Conservation (phyloP, 2,113 vertebrate genomes). For the Mastomys natalensis region DNA sequence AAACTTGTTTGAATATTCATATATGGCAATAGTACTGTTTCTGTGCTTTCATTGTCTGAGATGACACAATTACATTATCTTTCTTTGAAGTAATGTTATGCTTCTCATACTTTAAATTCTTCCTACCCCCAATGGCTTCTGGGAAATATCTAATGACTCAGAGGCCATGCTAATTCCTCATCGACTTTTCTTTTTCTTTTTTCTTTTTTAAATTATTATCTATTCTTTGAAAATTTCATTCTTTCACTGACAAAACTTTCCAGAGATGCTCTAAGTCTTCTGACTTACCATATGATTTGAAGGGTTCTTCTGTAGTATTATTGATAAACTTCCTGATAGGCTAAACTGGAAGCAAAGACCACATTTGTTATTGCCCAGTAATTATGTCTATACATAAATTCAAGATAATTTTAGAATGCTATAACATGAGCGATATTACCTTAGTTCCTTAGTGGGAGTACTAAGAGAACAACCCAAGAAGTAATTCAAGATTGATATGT, state of each 20-base stretch:
- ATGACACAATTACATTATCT: background rate
- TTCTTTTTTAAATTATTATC: background rate
- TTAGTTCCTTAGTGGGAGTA: background rate
- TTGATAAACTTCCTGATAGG: background rate
- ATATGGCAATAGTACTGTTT: background rate
- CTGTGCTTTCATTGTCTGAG: background rate
- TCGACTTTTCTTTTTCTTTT: background rate
- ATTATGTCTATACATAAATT: background rate
- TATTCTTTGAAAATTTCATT: background rate
- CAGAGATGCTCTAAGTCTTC: background rate
- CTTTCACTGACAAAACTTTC: background rate
- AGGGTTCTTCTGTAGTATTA: background rate
- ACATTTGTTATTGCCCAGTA: slow-evolving; percentile 6
- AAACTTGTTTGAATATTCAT: background rate
- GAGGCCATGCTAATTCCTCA: background rate
- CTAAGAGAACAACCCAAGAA: background rate
- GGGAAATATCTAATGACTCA: too few species aligned
- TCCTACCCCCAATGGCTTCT: background rate
- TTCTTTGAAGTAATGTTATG: background rate
- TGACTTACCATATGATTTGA: slow-evolving; percentile 51
- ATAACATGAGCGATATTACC: background rate
- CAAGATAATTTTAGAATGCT: slow-evolving; percentile 11
- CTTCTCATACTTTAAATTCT: background rate
- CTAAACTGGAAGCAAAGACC: slow-evolving; percentile 67
- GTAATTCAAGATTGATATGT: background rate